Evolutionary conservation across 1,140 invertebrate genomes (phyloP).

Genomic region (Eriocheir sinensis): DNA sequence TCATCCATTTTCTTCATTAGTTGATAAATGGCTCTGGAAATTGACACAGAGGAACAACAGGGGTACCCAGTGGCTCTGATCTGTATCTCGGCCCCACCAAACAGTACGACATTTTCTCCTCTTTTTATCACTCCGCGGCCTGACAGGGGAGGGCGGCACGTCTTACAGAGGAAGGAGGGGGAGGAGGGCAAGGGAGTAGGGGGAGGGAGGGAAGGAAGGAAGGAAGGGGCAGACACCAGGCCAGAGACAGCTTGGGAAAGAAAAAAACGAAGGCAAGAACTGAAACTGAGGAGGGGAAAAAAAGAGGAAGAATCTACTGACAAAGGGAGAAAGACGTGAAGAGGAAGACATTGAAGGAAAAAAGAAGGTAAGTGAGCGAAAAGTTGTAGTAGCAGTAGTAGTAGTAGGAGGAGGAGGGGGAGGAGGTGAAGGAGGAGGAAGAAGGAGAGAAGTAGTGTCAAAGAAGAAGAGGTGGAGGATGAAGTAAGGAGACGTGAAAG

Average conservation of each 20-base stretch:
- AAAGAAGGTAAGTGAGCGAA: neutral
- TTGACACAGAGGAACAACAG: constrained; percentile 55
- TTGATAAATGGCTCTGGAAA: constrained; percentile 66
- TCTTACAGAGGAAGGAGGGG: neutral
- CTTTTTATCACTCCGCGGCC: constrained; percentile 8
- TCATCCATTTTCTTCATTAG: constrained; percentile 70
- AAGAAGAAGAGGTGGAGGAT: too few relatives aligned
- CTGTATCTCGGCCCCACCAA: constrained; percentile 55
- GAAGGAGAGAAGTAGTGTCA: too few relatives aligned
- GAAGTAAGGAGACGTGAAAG: too few relatives aligned
- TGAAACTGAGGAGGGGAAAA: neutral
- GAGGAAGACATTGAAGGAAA: too few relatives aligned
- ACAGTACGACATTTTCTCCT: constrained; percentile 60
- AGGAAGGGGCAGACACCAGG: neutral
- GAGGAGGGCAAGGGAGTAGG: neutral
- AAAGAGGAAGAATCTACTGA: neutral
- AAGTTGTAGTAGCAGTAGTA: neutral
- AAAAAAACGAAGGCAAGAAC: neutral
- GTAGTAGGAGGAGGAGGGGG: too few relatives aligned
- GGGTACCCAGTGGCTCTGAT: constrained; percentile 69
- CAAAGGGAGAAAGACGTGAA: neutral
- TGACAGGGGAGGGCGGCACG: constrained; percentile 13
- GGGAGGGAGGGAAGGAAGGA: neutral
- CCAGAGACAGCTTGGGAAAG: neutral
- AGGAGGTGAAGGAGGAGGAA: too few relatives aligned